phyloP scores from a whole-genome alignment of 2,797 vertebrate species.

The Ceyx erithaca region DNA sequence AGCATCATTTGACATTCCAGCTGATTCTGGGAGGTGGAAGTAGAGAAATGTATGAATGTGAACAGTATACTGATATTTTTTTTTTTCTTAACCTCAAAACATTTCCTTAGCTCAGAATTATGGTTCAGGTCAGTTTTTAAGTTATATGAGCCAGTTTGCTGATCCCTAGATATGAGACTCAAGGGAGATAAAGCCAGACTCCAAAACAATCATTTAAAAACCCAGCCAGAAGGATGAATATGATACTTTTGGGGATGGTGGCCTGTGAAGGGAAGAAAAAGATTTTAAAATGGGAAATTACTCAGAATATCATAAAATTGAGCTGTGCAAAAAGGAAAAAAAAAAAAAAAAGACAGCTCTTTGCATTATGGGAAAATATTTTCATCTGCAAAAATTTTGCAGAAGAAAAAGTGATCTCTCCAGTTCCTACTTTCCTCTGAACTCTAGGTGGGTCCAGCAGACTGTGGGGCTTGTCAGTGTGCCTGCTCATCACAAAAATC shows the following conservation, averaged over 20 bases:
- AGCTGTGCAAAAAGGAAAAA: background rate
- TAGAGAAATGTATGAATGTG: background rate
- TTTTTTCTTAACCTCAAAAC: conserved; percentile 23
- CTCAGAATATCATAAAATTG: conserved; percentile 45
- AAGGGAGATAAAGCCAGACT: conserved; percentile 58
- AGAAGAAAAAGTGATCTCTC: background rate
- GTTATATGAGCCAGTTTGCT: conserved; percentile 58
- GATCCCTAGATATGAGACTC: conserved; percentile 65
- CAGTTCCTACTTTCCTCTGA: background rate
- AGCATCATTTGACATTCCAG: background rate
- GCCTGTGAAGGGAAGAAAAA: conserved; percentile 54
- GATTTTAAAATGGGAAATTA: conserved; percentile 55
- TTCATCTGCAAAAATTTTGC: background rate
- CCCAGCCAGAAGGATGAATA: conserved; percentile 48
- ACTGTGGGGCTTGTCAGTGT: background rate
- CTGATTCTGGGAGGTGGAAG: background rate
- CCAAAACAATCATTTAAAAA: conserved; percentile 65
- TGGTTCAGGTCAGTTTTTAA: conserved; percentile 45
- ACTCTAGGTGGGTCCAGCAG: background rate
- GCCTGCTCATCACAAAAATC: background rate
- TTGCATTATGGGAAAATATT: background rate
- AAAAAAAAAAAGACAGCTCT: background rate
- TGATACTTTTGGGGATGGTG: conserved; percentile 60
- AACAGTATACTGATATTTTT: background rate
- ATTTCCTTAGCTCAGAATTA: conserved; percentile 55